Evolutionary conservation across 2,888 invertebrate species (phyloP), one percentile per base, ranked within the genome.

Genomic region (Cyclophora albipunctata): DNA sequence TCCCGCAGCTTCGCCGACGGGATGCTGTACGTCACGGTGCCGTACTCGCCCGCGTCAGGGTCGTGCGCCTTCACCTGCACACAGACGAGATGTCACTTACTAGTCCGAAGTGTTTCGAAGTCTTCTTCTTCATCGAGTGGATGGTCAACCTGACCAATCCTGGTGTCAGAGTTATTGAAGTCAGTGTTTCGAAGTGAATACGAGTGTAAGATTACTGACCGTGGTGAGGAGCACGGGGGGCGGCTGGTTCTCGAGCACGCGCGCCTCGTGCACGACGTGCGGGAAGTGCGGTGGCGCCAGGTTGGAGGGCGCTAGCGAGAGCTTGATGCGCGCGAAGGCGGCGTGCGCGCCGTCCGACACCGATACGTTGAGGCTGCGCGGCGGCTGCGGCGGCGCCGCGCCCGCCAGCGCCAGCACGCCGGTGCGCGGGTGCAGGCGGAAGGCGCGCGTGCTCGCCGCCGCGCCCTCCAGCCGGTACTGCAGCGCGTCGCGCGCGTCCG

Each of bases 301-400:
- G 86, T 98, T 98, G 55, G 94, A 93, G 5, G 96, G 93, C 52
- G 94, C 84, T 56, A 94, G 90, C 67, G 94, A 91, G 46, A 96
- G 93, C 84, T 94, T 94, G 7, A 96, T 91, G 59, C 95, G 89
- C 1, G 96, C 93, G 81, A 95, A 98, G 59, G 93, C 95, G 4
- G 96, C 97, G 84, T 97, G 98, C 41, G 98, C 96, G 40, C 98
- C 98, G 87, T 99, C 98, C 50, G 96, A 96, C 42, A 97, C 98
- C 2, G 98, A 98, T 40, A 98, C 93, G 87, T 98, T 98, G 53
- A 98, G 90, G 58, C 81, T 75, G 67, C 84, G 83, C 67, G 73
- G 70, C 53, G 92, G 83, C 68, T 93, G 92, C 48, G 90, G 84
- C 47, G 91, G 90, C 58, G 90, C 65, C 55, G 76, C 45, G 59